Evolutionary conservation across 2,797 vertebrate species (phyloP).

Genomic region (Aplochiton taeniatus): DNA sequence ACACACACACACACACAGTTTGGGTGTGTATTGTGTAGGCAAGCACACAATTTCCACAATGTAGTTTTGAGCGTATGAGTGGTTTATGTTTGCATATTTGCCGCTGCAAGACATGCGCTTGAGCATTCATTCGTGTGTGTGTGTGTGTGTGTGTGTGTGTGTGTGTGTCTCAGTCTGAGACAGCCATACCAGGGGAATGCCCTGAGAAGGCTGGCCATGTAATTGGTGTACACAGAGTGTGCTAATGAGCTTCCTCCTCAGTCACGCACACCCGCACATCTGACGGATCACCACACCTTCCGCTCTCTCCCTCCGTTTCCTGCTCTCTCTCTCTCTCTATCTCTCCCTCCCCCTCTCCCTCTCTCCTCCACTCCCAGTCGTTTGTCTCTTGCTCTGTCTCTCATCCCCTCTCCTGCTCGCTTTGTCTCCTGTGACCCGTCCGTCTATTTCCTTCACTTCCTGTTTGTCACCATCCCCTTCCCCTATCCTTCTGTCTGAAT

Average conservation of each 20-base stretch:
- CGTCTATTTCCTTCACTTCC: neutral
- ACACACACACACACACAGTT: neutral
- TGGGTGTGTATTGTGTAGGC: neutral
- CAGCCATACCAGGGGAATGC: slow-evolving; percentile 68
- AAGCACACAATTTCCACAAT: no score
- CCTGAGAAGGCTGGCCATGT: slow-evolving; percentile 72
- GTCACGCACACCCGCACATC: slow-evolving; percentile 79
- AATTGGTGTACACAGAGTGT: slow-evolving; percentile 78
- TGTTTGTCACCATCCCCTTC: neutral
- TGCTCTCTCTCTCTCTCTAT: slow-evolving; percentile 62
- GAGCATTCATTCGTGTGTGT: slow-evolving; percentile 12
- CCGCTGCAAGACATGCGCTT: neutral
- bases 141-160: slow-evolving; percentile 19
- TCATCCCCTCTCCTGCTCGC: slow-evolving; percentile 45
- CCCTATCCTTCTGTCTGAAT: neutral
- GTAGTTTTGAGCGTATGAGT: neutral
- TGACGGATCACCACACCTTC: slow-evolving; percentile 77
- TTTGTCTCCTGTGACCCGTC: slow-evolving; percentile 12
- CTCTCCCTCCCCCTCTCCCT: slow-evolving; percentile 33
- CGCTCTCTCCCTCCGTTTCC: slow-evolving; percentile 46
- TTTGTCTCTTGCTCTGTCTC: slow-evolving; percentile 1
- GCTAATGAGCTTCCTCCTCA: slow-evolving; percentile 80
- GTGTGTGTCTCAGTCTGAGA: slow-evolving; percentile 23
- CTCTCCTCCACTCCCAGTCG: slow-evolving; percentile 21
- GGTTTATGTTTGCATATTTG: slow-evolving; percentile 12